These are phyloP conservation scores for Melinopterus prodromus DNA, from an alignment of 2,888 invertebrate species.

Conservation along the genomic window DNA sequence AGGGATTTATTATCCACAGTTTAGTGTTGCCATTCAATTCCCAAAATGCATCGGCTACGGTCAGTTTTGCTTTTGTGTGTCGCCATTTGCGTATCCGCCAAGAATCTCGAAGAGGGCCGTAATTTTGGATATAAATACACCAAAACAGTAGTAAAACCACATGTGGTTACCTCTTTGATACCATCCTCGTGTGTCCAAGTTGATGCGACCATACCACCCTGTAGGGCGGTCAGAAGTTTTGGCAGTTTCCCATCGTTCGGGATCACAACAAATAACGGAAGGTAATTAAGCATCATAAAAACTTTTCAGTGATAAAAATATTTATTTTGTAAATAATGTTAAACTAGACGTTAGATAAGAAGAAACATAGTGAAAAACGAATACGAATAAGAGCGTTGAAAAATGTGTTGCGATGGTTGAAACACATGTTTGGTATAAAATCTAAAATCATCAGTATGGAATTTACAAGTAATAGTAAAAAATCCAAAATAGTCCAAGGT, in stretches of 20 bases:
- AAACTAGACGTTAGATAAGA: too few relatives aligned
- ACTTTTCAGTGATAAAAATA: too few relatives aligned
- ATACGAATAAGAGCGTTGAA: too few relatives aligned
- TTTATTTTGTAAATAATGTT: too few relatives aligned
- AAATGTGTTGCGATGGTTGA: too few relatives aligned
- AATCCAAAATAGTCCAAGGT: too few relatives aligned
- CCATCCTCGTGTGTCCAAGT: conserved; percentile 60
- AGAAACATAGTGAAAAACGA: too few relatives aligned
- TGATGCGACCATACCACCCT: conserved; percentile 56
- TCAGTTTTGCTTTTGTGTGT: conserved; percentile 10
- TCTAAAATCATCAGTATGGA: too few relatives aligned
- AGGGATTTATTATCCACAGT: neutral
- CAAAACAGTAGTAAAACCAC: conserved; percentile 49
- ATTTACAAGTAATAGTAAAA: too few relatives aligned
- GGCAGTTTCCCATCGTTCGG: conserved; percentile 49
- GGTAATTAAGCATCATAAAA: neutral
- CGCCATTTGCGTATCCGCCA: neutral
- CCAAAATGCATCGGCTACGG: conserved; percentile 26
- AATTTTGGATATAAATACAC: conserved; percentile 47
- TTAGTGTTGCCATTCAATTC: conserved; percentile 8
- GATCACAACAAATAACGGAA: conserved; percentile 8
- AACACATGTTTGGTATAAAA: too few relatives aligned
- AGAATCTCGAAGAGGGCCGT: neutral
- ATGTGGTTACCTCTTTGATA: conserved; percentile 52
- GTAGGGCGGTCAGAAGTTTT: conserved; percentile 55